A percentile compares a stretch with the other conserved stretches of the same genome.
These are phyloP conservation scores for Apotomis betuletana DNA, from an alignment of 2,888 invertebrate genomes.

Conservation along the genomic window DNA sequence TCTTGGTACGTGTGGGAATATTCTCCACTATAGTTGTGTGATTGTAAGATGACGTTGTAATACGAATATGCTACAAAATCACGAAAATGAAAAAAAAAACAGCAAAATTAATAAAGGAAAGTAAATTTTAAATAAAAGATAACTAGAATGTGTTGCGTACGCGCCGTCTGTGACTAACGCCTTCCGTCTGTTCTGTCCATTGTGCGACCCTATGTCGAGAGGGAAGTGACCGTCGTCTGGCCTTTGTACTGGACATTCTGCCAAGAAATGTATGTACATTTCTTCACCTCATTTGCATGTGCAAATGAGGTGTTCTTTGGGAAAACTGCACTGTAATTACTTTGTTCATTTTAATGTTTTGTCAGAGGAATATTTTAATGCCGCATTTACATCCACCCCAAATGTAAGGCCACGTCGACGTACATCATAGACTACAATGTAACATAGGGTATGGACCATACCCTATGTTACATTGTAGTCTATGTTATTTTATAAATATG, in stretches of 20 bases:
- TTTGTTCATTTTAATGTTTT: neutral
- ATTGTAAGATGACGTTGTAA: too few relatives aligned
- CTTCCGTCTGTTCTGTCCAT: constrained; percentile 70
- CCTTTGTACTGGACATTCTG: constrained; percentile 50
- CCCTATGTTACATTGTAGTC: too few relatives aligned
- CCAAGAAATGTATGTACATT: constrained; percentile 26
- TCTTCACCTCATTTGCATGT: neutral
- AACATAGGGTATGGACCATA: too few relatives aligned
- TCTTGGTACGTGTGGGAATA: too few relatives aligned
- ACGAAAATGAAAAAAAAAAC: neutral
- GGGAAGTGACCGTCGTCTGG: constrained; percentile 53
- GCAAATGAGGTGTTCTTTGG: constrained; percentile 34
- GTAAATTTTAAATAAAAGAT: constrained; percentile 2
- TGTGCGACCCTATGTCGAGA: constrained; percentile 49
- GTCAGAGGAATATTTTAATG: neutral
- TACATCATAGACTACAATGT: too few relatives aligned
- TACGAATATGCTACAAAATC: too few relatives aligned
- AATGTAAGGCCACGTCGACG: too few relatives aligned
- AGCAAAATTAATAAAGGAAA: neutral
- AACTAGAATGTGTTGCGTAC: constrained; percentile 31
- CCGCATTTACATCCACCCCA: neutral
- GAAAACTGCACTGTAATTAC: constrained; percentile 12
- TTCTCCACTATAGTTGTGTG: too few relatives aligned
- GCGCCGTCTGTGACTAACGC: constrained; percentile 69
- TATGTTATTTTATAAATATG: too few relatives aligned